Evolutionary conservation across 2,888 invertebrate genomes (phyloP).

Genomic region (Anarsia innoxiella): DNA sequence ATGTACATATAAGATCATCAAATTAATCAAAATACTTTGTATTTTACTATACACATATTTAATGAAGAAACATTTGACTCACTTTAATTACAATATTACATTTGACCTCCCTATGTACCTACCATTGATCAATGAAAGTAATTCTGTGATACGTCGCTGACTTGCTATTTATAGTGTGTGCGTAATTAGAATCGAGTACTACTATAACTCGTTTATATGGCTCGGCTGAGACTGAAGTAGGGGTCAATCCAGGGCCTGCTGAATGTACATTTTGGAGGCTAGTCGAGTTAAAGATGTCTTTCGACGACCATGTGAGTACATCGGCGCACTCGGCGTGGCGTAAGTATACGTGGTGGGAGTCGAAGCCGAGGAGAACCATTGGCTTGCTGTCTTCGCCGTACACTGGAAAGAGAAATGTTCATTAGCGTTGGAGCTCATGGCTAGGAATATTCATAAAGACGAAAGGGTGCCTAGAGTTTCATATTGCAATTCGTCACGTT

Average conservation of each 20-base stretch:
- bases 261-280: conserved; percentile 68
- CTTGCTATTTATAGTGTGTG: conserved; percentile 71
- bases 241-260: conserved; percentile 59
- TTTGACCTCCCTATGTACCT: too few relatives aligned
- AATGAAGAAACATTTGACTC: too few relatives aligned
- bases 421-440: too few relatives aligned
- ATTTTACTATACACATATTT: too few relatives aligned
- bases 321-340: conserved; percentile 73
- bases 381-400: conserved; percentile 41
- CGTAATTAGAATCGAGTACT: conserved; percentile 77
- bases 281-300: conserved; percentile 49
- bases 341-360: conserved; percentile 50
- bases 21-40: too few relatives aligned
- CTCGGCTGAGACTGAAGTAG: conserved; percentile 75
- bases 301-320: conserved; percentile 75
- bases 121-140: conserved; percentile 35
- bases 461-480: not conserved
- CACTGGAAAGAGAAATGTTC: conserved; percentile 36
- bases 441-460: too few relatives aligned
- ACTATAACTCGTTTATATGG: conserved; percentile 67
- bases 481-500: too few relatives aligned
- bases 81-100: too few relatives aligned
- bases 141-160: conserved; percentile 46
- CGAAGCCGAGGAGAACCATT: conserved; percentile 41
- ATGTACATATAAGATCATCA: too few relatives aligned